These are phyloP conservation scores for Ctenopoma multispine DNA, from an alignment of 2,797 vertebrate species.

Conservation along the genomic window DNA sequence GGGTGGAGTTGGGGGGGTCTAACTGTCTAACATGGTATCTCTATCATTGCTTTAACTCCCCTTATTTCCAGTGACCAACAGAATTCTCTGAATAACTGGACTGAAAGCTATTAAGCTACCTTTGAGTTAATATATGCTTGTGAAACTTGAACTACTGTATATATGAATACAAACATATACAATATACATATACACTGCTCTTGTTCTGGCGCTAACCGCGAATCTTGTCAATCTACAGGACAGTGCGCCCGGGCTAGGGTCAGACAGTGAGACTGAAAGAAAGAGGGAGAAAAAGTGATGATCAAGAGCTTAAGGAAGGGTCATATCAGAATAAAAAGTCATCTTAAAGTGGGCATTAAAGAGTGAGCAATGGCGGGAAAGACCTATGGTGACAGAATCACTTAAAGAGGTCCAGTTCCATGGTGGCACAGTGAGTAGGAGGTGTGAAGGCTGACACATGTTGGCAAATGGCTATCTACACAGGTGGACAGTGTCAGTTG, in stretches of 20 bases:
- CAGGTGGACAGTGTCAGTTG: constrained; percentile 55
- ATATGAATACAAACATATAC: not conserved
- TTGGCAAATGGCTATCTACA: constrained; percentile 42
- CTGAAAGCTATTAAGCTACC: not conserved
- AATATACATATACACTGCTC: not conserved
- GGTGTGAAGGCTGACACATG: constrained; percentile 53
- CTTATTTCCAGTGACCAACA: constrained; percentile 41
- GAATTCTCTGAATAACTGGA: not conserved
- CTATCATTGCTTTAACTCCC: constrained; percentile 55
- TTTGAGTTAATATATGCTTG: not conserved
- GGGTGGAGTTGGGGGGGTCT: constrained; percentile 30
- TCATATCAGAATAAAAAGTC: constrained; percentile 13
- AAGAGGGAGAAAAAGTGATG: constrained; percentile 20
- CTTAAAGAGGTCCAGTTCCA: constrained; percentile 40
- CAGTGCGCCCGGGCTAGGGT: too few species aligned
- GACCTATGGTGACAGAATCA: constrained; percentile 29
- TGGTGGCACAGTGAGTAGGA: constrained; percentile 43
- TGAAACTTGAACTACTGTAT: not conserved
- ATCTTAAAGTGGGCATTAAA: constrained; percentile 9
- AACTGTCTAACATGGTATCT: constrained; percentile 51
- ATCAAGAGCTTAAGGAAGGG: constrained; percentile 42
- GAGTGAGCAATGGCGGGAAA: constrained; percentile 2
- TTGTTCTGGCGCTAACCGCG: constrained; percentile 10
- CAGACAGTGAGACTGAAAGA: constrained; percentile 15
- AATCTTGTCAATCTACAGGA: constrained; percentile 29